Percentiles rank a stretch among this genome's conserved stretches.
Evolutionary conservation across 2,113 vertebrate genomes (phyloP).

Genomic region (Eira barbara): DNA sequence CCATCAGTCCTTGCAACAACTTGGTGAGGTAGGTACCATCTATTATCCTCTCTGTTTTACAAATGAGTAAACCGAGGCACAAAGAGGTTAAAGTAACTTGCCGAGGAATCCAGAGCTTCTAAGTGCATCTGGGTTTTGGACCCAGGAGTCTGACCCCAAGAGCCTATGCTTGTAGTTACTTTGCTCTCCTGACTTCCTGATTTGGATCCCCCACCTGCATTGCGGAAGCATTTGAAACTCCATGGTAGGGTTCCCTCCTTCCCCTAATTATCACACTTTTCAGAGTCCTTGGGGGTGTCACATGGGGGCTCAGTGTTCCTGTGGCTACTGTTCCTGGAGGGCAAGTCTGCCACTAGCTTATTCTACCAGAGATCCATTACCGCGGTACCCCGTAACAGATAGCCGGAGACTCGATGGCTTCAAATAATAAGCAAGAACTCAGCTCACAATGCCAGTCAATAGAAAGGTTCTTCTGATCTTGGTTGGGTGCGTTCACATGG

Average conservation of each 20-base stretch:
- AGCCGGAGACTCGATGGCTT: background rate
- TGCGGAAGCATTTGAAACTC: background rate
- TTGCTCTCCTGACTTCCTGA: background rate
- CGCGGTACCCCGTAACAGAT: background rate
- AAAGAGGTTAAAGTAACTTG: background rate
- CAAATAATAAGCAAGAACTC: background rate
- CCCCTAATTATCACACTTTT: background rate
- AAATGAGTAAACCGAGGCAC: background rate
- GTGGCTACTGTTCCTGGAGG: background rate
- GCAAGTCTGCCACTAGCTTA: background rate
- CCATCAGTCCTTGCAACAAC: background rate
- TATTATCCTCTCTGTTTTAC: background rate
- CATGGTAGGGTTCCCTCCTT: background rate
- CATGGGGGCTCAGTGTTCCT: background rate
- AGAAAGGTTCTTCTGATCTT: background rate
- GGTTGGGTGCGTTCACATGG: background rate
- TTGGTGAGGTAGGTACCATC: background rate
- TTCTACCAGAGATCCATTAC: background rate
- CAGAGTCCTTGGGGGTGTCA: background rate
- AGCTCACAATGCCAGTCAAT: background rate
- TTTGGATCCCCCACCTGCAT: fast-evolving
- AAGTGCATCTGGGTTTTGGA: background rate
- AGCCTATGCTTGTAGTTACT: background rate
- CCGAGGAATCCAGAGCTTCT: background rate
- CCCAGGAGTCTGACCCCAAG: background rate